phyloP scores from a whole-genome alignment of 2,113 vertebrate species.

The Mixornis gularis region DNA sequence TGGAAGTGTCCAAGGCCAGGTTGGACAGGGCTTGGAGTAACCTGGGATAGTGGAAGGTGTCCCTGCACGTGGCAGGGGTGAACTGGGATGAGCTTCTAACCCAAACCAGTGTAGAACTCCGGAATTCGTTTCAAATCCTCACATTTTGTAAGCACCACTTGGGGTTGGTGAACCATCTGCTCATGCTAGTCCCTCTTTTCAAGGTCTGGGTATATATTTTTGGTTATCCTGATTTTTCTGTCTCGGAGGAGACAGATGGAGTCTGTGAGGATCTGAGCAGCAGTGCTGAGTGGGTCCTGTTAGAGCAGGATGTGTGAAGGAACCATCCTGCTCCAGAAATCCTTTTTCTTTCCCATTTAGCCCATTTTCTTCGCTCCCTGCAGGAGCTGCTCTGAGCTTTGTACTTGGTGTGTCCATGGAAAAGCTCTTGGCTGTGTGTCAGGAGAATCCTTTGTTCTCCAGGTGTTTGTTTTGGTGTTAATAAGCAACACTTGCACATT shows the following conservation, averaged over 20 bases:
- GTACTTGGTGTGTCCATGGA: fast-evolving
- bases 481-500: not conserved
- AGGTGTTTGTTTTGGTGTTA: not conserved
- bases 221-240: not conserved
- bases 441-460: not conserved
- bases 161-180: not conserved
- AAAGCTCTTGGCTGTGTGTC: not conserved
- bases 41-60: not conserved
- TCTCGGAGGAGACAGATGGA: not conserved
- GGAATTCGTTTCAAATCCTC: not conserved
- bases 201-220: not conserved
- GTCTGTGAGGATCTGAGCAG: not conserved
- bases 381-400: not conserved
- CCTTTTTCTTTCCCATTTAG: not conserved
- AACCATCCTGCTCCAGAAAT: not conserved
- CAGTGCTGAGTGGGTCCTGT: not conserved
- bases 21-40: fast-evolving
- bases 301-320: not conserved
- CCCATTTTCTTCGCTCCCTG: not conserved
- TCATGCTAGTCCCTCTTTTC: not conserved
- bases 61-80: not conserved
- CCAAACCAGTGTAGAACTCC: not conserved
- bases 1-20: not conserved
- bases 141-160: not conserved
- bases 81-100: not conserved